Evolutionary conservation across 2,888 invertebrate species (phyloP).

Genomic region (Corbicula japonica): DNA sequence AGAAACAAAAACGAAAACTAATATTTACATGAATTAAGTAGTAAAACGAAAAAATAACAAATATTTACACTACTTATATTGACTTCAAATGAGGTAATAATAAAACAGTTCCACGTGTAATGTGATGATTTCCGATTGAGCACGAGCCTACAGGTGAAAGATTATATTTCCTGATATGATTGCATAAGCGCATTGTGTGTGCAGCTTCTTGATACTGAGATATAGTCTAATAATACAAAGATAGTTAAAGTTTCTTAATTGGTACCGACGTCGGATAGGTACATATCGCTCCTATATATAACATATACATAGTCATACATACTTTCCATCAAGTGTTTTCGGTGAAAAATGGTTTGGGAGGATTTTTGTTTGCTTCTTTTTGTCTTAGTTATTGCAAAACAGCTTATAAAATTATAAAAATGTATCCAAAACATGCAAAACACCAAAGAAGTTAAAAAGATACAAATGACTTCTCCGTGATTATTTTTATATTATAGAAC

Average conservation of each 20-base stretch:
- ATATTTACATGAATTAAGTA: neutral
- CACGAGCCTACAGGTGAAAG: neutral
- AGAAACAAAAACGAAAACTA: neutral
- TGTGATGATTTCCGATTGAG: neutral
- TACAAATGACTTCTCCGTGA: no score
- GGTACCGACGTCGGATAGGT: neutral
- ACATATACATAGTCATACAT: no score
- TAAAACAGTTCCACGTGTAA: neutral
- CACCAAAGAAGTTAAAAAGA: no score
- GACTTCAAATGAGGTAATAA: neutral
- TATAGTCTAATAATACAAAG: neutral
- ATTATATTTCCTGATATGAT: neutral
- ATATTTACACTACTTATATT: neutral
- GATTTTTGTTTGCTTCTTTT: neutral
- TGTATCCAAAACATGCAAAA: no score
- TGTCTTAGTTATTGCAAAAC: no score
- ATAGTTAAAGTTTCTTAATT: conserved; percentile 5
- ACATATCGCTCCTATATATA: no score
- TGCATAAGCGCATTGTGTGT: conserved; percentile 9
- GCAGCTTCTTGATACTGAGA: no score
- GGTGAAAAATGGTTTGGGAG: no score
- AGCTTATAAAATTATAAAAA: no score
- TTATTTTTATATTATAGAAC: no score
- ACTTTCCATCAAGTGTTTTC: no score
- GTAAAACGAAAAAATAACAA: neutral